These are phyloP conservation scores for Agrotis segetum DNA, from an alignment of 2,888 invertebrate genomes.

Conservation along the genomic window DNA sequence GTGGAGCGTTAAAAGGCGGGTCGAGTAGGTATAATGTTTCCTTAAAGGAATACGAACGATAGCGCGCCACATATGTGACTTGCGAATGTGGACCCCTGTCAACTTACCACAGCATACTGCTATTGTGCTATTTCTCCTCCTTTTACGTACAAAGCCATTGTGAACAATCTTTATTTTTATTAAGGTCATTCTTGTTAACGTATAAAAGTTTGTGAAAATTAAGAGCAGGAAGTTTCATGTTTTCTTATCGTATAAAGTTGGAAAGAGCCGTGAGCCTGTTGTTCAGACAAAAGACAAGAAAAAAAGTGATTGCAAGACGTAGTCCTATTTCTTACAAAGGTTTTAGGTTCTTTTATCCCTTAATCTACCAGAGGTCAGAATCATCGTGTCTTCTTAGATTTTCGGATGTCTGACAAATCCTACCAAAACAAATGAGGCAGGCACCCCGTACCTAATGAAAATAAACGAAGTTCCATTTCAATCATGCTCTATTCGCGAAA, in stretches of 20 bases:
- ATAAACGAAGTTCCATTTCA: conserved; percentile 19
- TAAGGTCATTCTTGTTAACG: conserved; percentile 25
- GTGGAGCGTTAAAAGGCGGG: conserved; percentile 56
- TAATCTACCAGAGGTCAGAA: neutral
- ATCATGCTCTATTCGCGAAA: neutral
- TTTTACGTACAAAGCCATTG: conserved; percentile 43
- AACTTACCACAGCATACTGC: conserved; percentile 44
- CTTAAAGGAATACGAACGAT: conserved; percentile 49
- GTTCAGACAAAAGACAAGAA: conserved; percentile 15
- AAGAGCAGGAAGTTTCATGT: conserved; percentile 16
- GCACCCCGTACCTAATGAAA: neutral
- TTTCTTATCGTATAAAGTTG: conserved; percentile 1
- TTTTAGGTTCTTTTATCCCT: neutral
- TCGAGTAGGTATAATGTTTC: conserved; percentile 55
- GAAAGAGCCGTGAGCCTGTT: neutral
- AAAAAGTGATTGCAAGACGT: conserved; percentile 17
- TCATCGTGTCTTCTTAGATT: neutral
- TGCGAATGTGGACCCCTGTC: conserved; percentile 48
- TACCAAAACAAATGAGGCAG: neutral
- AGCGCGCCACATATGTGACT: conserved; percentile 41
- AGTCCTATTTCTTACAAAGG: neutral
- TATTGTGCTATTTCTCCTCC: conserved; percentile 44
- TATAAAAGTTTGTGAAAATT: conserved; percentile 36
- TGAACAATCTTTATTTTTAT: conserved; percentile 44
- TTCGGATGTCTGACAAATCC: neutral